Base-by-base conservation (phyloP, 2,797 vertebrate genomes). In the Bryconaethiops microstoma region DNA sequence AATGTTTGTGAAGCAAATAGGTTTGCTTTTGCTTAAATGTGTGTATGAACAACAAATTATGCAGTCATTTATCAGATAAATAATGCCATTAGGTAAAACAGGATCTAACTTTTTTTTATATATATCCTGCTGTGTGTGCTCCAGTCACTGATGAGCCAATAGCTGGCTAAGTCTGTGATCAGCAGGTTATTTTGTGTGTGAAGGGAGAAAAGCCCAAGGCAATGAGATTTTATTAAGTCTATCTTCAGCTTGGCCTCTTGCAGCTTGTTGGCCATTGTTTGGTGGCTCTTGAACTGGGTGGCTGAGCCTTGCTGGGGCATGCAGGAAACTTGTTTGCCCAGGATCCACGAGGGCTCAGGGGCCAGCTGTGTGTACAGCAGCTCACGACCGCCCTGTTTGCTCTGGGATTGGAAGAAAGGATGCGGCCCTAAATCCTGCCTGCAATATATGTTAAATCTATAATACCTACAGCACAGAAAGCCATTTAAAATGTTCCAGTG, bases 341-440 rank as follows among this genome's bases (percentile, higher is more conserved):
- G 92, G 92, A 92, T 90, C 90, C 92, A 9, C 86, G 78, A 80
- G 87, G 90, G 91, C 89, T 92, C 88, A 90, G 91, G 89, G 83
- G 91, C 83, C 94, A 94, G 94, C 95, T 96, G 95, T 91, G 95
- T 89, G 91, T 92, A 90, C 91, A 80, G 74, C 89, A 89, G 73
- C 90, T 93, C 90, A 92, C 84, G 88, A 78, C 74, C 87, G 87
- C 84, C 87, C 88, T 95, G 92, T 96, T 95, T 96, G 91, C 92
- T 87, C 88, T 87, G 39, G 89, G 94, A 94, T 93, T 84, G 88
- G 88, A 88, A 90, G 92, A 93, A 95, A 94, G 94, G 92, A 93
- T 91, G 91, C 89, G 89, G 89, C 89, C 87, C 86, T 92, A 91
- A 93, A 90, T 88, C 88, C 88, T 87, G 88, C 89, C 89, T 89